Conservation (phyloP, 2,797 vertebrate genomes). For the Ciconia nigra region DNA sequence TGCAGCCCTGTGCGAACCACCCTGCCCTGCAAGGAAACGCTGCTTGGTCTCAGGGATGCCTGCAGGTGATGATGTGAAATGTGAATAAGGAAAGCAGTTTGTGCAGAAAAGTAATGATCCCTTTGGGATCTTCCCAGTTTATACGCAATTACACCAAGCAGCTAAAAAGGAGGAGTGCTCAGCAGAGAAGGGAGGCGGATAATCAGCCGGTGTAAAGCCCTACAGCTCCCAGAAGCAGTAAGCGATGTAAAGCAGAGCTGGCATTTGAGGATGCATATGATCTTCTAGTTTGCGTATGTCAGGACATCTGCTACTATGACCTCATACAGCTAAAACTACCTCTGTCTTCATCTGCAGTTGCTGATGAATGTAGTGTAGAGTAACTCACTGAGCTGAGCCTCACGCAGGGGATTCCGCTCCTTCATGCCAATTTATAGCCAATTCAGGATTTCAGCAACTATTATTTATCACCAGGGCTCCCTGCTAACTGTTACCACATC, state of each 20-base stretch:
- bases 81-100: constrained; percentile 40
- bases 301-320: not conserved
- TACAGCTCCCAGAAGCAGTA: not conserved
- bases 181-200: not conserved
- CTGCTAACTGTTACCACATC: not conserved
- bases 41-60: not conserved
- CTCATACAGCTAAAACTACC: not conserved
- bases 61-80: constrained; percentile 39
- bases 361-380: not conserved
- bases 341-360: not conserved
- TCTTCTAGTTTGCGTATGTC: not conserved
- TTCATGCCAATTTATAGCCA: constrained; percentile 25
- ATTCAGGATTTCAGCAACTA: constrained; percentile 29
- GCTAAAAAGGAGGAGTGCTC: not conserved
- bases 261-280: not conserved
- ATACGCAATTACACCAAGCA: constrained; percentile 39
- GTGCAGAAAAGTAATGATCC: constrained; percentile 29
- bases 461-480: constrained; percentile 47
- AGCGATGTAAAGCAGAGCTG: not conserved
- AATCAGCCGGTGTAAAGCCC: not conserved
- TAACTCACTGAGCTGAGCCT: not conserved
- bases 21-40: not conserved
- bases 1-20: not conserved
- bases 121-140: constrained; percentile 41
- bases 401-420: not conserved